Evolutionary conservation across 2,888 invertebrate genomes (phyloP), one percentile per base, ranked within the genome.

Genomic region (Cheilosia urbana): DNA sequence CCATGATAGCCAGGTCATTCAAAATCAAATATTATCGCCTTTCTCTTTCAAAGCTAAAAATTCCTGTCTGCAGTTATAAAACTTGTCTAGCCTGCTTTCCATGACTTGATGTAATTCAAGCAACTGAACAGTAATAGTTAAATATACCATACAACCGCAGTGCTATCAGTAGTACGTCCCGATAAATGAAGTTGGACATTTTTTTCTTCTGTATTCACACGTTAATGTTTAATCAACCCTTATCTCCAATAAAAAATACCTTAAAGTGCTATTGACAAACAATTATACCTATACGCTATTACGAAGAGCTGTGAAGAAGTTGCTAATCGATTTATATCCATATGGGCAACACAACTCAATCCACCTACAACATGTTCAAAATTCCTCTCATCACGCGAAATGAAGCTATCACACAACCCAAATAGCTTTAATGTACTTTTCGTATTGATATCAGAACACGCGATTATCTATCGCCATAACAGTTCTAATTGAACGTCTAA

Each of bases 401-500:
- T 15, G 0, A 45, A 45, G 15, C 45, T n/a, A 45, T 45, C 2
- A 17, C 2, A 17, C 4, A 49, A 19, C 2, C 13, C 49, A 19
- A 13, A 21, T 21, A 13, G 19, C 45, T 17, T 17, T 17, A n/a
- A 2, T 4, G 45, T 17, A 47, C 17, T 17, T 17, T 47, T 9
- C 17, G 19, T 47, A 13, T 51, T 24, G 51, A 51, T 24, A 51
- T 51, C 21, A 24, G 15, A 15, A 11, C 11, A 15, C 30, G 9
- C 51, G 15, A 15, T 24, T 51, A 21, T 51, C 15, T 51, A 21
- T 51, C 51, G 15, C 51, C 13, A 1, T 51, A 51, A 21, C 51
- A 13, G 15, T 15, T 51, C 51, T 24, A 51, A 51, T 51, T 24
- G 24, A 51, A 51, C 49, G 21, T 51, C 51, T 24, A 24, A 27